phyloP scores from a whole-genome alignment of 2,797 vertebrate genomes.

The Erithacus rubecula region DNA sequence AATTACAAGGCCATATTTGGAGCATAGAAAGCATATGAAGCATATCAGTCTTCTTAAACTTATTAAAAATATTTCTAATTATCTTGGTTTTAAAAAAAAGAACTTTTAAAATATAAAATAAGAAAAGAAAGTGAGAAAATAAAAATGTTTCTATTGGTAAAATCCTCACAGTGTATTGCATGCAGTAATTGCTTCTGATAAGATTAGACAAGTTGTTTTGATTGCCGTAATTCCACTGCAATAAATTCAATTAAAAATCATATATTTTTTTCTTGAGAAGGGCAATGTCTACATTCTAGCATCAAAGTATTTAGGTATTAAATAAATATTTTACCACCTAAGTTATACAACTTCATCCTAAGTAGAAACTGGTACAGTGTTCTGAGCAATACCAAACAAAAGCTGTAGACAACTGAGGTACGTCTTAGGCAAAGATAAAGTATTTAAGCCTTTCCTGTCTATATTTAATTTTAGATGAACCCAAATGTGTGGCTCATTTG shows the following conservation, averaged over 20 bases:
- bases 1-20: neutral
- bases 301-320: neutral
- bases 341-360: neutral
- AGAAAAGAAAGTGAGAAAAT: neutral
- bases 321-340: neutral
- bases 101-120: accelerated
- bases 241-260: neutral
- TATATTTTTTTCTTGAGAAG: neutral
- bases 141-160: neutral
- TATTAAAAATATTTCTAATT: neutral
- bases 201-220: neutral
- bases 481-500: neutral
- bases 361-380: neutral
- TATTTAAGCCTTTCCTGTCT: neutral
- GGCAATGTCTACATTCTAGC: neutral
- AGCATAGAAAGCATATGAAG: neutral
- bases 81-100: neutral
- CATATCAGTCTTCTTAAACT: neutral
- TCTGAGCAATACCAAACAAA: neutral
- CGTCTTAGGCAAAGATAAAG: neutral
- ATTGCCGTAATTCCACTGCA: neutral
- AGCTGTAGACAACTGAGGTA: neutral
- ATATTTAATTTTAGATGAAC: neutral
- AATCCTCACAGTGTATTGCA: neutral
- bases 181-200: neutral